Evolutionary conservation across 2,113 vertebrate species (phyloP).

Genomic region (Pomatorhinus ruficollis): DNA sequence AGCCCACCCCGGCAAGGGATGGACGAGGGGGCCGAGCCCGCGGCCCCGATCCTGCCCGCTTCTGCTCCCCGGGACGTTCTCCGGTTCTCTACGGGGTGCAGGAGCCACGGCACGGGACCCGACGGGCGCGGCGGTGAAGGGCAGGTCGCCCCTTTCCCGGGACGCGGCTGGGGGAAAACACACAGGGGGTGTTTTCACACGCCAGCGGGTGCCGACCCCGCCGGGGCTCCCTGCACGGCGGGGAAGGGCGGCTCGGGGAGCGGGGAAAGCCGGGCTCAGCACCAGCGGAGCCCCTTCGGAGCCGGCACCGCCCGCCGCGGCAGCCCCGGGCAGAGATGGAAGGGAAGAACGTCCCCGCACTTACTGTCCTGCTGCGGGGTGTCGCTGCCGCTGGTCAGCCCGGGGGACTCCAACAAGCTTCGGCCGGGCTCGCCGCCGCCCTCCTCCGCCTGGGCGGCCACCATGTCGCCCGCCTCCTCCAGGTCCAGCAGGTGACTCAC

Average conservation of each 20-base stretch:
- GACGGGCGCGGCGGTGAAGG: not conserved
- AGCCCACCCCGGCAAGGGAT: not conserved
- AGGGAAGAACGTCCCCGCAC: conserved; percentile 48
- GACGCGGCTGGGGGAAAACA: not conserved
- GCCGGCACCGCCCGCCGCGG: not conserved
- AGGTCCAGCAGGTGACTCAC: conserved; percentile 98
- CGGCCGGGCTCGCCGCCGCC: conserved; percentile 87
- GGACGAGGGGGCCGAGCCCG: not conserved
- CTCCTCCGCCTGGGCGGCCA: conserved; percentile 88
- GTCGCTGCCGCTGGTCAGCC: conserved; percentile 96
- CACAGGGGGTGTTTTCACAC: not conserved
- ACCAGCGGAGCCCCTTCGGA: not conserved
- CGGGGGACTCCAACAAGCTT: conserved; percentile 93
- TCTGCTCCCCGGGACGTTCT: not conserved
- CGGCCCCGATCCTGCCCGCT: not conserved
- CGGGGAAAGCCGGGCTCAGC: not conserved
- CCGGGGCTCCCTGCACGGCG: not conserved
- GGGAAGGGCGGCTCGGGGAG: not conserved
- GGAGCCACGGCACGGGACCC: not conserved
- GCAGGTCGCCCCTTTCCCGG: not conserved
- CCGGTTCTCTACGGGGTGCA: no score
- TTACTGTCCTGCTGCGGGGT: conserved; percentile 98
- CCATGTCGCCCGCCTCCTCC: conserved; percentile 95
- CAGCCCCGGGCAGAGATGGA: not conserved
- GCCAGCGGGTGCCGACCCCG: not conserved